These are phyloP conservation scores for Apocrypta bakeri DNA, from an alignment of 1,140 invertebrate species.

Conservation along the genomic window DNA sequence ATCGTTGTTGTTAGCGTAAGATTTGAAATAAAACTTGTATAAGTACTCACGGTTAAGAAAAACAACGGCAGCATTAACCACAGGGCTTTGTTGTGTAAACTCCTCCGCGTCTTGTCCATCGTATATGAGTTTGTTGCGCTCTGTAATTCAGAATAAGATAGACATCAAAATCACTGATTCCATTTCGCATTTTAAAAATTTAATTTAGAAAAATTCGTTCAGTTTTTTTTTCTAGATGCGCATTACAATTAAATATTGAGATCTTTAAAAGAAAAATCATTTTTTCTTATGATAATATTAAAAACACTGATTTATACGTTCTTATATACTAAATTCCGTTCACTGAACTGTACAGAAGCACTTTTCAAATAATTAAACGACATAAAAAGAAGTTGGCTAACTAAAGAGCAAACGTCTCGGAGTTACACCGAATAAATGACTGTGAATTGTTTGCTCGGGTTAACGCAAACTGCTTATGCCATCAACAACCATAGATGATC, in stretches of 20 bases:
- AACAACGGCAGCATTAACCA: conserved; percentile 66
- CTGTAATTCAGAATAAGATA: conserved; percentile 65
- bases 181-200: neutral
- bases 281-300: no score
- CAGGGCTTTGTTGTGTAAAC: conserved; percentile 67
- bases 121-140: conserved; percentile 59
- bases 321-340: neutral
- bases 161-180: conserved; percentile 27
- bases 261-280: no score
- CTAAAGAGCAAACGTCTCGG: neutral
- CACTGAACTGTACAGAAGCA: neutral
- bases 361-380: neutral
- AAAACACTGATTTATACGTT: neutral
- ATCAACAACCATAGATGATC: neutral
- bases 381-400: neutral
- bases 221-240: no score
- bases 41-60: conserved; percentile 69
- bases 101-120: conserved; percentile 72
- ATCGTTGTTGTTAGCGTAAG: no score
- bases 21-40: neutral
- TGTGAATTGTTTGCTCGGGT: neutral
- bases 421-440: neutral
- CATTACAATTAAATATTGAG: no score
- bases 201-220: neutral
- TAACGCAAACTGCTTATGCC: neutral